Base-by-base conservation (phyloP, 2,888 invertebrate genomes). In the Drosophila tanythrix region DNA sequence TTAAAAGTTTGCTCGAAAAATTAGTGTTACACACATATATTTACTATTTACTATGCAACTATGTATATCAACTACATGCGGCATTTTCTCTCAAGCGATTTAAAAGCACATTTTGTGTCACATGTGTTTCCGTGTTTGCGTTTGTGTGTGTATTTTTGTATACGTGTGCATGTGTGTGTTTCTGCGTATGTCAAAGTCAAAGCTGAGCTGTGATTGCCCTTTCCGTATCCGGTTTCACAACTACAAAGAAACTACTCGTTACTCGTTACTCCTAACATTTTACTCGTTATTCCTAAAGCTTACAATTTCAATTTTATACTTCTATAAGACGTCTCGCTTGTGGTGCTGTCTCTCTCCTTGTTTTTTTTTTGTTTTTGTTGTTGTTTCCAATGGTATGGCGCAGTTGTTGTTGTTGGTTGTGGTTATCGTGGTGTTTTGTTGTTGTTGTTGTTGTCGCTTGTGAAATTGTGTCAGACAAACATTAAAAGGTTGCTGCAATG, bases 371-470 rank as follows among this genome's bases (percentile, higher is more conserved):
- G 21, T 61, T 88, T 7, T 36, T 36, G n/a, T 57, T 53, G 8
- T 33, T 53, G 29, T 57, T 91, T 92, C 91, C 91, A 91, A 90
- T 92, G 91, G 91, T 91, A 91, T 91, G 88, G 88, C 79, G 83
- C 79, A 70, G 77, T 81, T 89, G 82, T 77, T 68, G 79, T 77
- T 82, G 76, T 82, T 74, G 63, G 82, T 74, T 70, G 81, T 77
- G 84, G 80, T 82, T 74, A 61, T 70, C 79, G 29, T 68, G 59
- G 63, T 89, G 74, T 69, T 52, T 50, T 69, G 61, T 76, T 79
- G 70, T 70, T 66, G 66, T 60, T 73, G 36, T 31, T 63, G 55
- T 71, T 70, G 64, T 56, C 74, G 63, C 53, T 80, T 80, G 66
- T 80, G 59, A 59, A 58, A 25, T 65, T 59, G 63, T 76, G 81